These are phyloP conservation scores for Helleia helle DNA, from an alignment of 2,888 invertebrate genomes.

Conservation along the genomic window DNA sequence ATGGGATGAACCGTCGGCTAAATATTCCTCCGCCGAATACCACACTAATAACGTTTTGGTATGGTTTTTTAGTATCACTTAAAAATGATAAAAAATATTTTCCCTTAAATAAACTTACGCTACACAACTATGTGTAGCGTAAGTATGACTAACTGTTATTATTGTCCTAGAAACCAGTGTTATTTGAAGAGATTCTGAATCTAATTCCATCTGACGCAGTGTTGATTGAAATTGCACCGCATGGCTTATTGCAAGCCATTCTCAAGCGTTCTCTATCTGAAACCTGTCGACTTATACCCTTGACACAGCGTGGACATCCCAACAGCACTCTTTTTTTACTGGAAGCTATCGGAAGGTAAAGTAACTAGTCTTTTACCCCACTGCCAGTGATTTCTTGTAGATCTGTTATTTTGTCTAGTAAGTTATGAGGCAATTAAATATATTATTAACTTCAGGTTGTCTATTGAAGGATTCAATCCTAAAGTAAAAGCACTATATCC, in stretches of 20 bases:
- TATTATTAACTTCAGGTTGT: slow-evolving; percentile 69
- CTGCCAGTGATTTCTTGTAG: background rate
- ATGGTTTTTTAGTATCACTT: slow-evolving; percentile 35
- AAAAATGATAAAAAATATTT: background rate
- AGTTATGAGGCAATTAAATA: background rate
- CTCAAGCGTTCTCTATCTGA: slow-evolving; percentile 78
- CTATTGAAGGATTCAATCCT: slow-evolving; percentile 81
- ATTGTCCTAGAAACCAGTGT: slow-evolving; percentile 60
- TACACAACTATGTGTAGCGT: too few relatives aligned
- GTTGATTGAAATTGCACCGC: slow-evolving; percentile 88
- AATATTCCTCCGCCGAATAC: slow-evolving; percentile 84
- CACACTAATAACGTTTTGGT: slow-evolving; percentile 84
- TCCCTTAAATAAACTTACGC: background rate
- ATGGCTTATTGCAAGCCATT: slow-evolving; percentile 87
- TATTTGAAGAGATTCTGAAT: slow-evolving; percentile 82
- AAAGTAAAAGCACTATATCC: slow-evolving; percentile 83
- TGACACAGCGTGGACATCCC: slow-evolving; percentile 79
- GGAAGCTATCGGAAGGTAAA: slow-evolving; percentile 60
- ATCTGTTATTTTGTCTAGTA: background rate
- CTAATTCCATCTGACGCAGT: slow-evolving; percentile 84
- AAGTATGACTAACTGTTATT: background rate
- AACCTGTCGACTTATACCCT: slow-evolving; percentile 76
- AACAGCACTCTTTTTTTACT: slow-evolving; percentile 72
- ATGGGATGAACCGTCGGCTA: slow-evolving; percentile 63
- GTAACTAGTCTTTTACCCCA: too few relatives aligned